A percentile compares a stretch with the other conserved stretches of the same genome.
Evolutionary conservation across 2,888 invertebrate species (phyloP).

Genomic region (Entomobrya multifasciata): DNA sequence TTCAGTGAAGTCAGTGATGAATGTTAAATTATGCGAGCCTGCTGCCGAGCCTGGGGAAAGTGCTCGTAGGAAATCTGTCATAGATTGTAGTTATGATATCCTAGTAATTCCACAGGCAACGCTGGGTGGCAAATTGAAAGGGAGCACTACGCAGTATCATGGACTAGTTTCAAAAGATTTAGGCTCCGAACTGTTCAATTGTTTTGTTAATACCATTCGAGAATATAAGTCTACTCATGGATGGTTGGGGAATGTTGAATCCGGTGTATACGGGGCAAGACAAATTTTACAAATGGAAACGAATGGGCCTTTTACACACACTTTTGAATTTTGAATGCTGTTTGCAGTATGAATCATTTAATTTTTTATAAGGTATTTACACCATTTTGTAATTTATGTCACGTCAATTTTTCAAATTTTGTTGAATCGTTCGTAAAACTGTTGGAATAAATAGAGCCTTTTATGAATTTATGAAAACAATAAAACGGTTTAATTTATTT

Average conservation of each 20-base stretch:
- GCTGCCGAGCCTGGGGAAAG: conserved; percentile 7
- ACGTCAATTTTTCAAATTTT: no score
- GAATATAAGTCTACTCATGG: conserved; percentile 71
- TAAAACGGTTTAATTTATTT: background rate
- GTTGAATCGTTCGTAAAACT: no score
- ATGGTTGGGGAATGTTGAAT: conserved; percentile 78
- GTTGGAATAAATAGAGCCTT: no score
- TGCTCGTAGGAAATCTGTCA: conserved; percentile 62
- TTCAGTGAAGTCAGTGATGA: conserved; percentile 74
- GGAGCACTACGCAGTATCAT: conserved; percentile 82
- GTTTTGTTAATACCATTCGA: conserved; percentile 75
- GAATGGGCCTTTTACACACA: conserved; percentile 82
- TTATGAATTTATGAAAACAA: no score
- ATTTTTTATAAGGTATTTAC: no score
- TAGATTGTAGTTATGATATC: conserved; percentile 81
- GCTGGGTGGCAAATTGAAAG: conserved; percentile 82
- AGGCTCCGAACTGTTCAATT: conserved; percentile 81
- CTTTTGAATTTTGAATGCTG: conserved; percentile 80
- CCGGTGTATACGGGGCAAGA: conserved; percentile 82
- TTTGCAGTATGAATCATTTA: no score
- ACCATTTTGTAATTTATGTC: no score
- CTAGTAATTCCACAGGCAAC: conserved; percentile 82
- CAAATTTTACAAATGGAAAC: conserved; percentile 81
- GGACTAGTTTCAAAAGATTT: conserved; percentile 81
- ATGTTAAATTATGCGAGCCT: conserved; percentile 74